These are phyloP conservation scores for Entomyzon cyanotis DNA, from an alignment of 2,113 vertebrate species.

Conservation along the genomic window DNA sequence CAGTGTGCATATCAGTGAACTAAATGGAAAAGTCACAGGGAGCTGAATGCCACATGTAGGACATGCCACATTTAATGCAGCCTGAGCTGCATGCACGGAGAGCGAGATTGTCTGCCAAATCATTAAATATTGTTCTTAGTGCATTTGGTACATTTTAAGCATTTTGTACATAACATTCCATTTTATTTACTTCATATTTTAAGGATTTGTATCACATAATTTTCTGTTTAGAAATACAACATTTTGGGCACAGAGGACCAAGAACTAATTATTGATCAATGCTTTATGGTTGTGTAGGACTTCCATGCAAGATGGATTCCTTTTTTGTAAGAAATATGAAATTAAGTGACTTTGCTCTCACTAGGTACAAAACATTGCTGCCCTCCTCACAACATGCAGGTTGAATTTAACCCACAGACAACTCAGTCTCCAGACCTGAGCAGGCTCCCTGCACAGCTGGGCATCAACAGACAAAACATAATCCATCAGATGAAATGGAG, in stretches of 20 bases:
- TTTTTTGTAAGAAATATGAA: background rate
- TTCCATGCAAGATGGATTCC: background rate
- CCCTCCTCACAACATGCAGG: background rate
- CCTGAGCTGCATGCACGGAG: background rate
- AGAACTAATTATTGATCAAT: background rate
- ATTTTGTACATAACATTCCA: background rate
- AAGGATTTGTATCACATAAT: background rate
- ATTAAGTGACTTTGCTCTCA: background rate
- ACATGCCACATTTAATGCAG: background rate
- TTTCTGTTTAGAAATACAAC: background rate
- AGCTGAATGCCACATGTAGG: constrained; percentile 4
- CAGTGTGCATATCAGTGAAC: background rate
- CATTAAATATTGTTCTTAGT: background rate
- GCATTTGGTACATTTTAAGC: background rate
- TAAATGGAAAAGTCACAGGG: constrained; percentile 24
- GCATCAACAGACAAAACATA: background rate
- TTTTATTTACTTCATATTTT: background rate
- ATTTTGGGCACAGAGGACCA: background rate
- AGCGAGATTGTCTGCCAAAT: background rate
- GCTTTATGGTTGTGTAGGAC: background rate
- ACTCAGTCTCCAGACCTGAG: background rate
- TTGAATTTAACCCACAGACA: background rate
- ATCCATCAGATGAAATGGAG: background rate
- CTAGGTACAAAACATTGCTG: background rate
- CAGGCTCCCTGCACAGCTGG: accelerated